phyloP scores from a whole-genome alignment of 2,797 vertebrate species.

The Etheostoma perlongum region DNA sequence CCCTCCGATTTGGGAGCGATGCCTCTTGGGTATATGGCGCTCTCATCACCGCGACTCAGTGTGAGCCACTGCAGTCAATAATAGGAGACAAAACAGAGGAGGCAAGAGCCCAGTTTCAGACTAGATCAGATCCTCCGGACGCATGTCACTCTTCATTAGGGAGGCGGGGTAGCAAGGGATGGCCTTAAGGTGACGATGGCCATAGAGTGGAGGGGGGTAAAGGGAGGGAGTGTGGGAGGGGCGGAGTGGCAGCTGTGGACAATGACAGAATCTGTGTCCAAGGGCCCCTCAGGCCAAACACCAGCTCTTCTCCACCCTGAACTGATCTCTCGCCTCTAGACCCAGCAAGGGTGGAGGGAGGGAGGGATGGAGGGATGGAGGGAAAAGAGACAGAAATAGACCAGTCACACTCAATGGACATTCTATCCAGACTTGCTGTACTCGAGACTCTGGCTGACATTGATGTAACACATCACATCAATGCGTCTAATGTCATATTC shows the following conservation, averaged over 20 bases:
- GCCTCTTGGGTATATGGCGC: slow-evolving; percentile 77
- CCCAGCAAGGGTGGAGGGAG: slow-evolving; percentile 39
- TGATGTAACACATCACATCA: slow-evolving; percentile 75
- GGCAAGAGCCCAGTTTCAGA: slow-evolving; percentile 73
- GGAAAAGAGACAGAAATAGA: slow-evolving; percentile 74
- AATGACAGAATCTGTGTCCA: slow-evolving; percentile 86
- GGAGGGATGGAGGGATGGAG: slow-evolving; percentile 15
- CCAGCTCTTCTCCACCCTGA: slow-evolving; percentile 82
- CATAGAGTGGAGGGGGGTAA: slow-evolving; percentile 56
- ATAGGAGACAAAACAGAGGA: slow-evolving; percentile 76
- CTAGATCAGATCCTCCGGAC: slow-evolving; percentile 82
- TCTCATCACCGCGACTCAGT: slow-evolving; percentile 71
- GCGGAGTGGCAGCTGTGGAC: slow-evolving; percentile 84
- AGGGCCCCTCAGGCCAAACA: slow-evolving; percentile 81
- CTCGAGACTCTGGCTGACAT: slow-evolving; percentile 64
- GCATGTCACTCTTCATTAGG: slow-evolving; percentile 88
- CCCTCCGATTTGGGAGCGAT: slow-evolving; percentile 64
- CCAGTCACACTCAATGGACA: slow-evolving; percentile 75
- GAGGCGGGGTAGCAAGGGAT: slow-evolving; percentile 76
- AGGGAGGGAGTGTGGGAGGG: slow-evolving; percentile 29
- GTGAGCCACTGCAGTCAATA: slow-evolving; percentile 78
- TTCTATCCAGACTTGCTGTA: slow-evolving; percentile 61
- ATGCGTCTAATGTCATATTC: slow-evolving; percentile 81
- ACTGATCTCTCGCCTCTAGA: slow-evolving; percentile 81
- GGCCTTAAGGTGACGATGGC: slow-evolving; percentile 82